phyloP scores from a whole-genome alignment of 2,888 invertebrate genomes.

The Callyntrura guangdongensis region DNA sequence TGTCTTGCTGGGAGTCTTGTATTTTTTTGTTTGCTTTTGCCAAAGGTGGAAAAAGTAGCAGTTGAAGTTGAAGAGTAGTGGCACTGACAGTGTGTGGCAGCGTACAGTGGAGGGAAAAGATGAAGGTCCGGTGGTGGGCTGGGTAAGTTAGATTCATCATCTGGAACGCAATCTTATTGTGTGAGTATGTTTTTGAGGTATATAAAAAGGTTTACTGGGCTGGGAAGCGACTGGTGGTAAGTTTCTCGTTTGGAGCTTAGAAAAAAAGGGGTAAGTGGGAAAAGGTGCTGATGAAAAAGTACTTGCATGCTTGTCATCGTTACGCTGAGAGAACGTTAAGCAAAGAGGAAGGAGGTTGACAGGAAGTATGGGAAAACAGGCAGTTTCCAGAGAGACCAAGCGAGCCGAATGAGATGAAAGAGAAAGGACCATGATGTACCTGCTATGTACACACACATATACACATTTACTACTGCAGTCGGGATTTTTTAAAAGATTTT shows the following conservation, averaged over 20 bases:
- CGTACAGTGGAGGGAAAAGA: background rate
- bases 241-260: background rate
- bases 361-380: conserved; percentile 30
- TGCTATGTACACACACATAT: background rate
- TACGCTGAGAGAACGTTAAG: background rate
- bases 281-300: conserved; percentile 48
- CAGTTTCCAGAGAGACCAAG: conserved; percentile 17
- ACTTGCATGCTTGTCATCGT: conserved; percentile 33
- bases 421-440: background rate
- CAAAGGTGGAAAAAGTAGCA: background rate
- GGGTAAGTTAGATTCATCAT: conserved; percentile 27
- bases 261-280: background rate
- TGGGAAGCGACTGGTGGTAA: background rate
- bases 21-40: conserved; percentile 19
- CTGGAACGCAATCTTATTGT: background rate
- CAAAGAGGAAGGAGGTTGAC: conserved; percentile 19
- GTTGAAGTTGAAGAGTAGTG: background rate
- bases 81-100: background rate
- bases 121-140: background rate
- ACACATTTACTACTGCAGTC: background rate
- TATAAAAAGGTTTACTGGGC: background rate
- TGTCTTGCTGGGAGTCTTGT: background rate
- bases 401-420: background rate
- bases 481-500: background rate
- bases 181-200: background rate